Evolutionary conservation across 2,113 vertebrate species (phyloP).

Genomic region (Rhipidura dahli): DNA sequence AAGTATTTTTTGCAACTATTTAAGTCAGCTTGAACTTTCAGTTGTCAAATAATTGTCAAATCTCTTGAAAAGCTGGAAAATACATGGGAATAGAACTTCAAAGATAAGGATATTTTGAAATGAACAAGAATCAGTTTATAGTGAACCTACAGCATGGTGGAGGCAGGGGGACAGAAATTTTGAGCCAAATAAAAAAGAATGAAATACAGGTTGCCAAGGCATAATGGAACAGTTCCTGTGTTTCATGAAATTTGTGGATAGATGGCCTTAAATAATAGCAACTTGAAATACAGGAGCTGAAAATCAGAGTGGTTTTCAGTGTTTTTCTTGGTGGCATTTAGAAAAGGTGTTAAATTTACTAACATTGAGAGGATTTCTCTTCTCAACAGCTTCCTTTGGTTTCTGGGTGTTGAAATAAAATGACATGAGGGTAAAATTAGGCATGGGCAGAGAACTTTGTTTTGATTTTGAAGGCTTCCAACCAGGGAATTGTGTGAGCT

Average conservation of each 20-base stretch:
- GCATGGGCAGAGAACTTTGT: neutral
- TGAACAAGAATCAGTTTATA: neutral
- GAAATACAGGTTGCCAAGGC: neutral
- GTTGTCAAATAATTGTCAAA: neutral
- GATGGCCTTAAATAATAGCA: neutral
- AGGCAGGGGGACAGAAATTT: neutral
- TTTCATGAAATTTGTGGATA: neutral
- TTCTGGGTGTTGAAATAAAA: constrained; percentile 2
- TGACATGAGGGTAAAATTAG: neutral
- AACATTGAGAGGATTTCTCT: neutral
- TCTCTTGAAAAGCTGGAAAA: neutral
- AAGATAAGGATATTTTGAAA: neutral
- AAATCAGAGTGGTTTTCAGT: neutral
- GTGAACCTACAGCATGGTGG: neutral
- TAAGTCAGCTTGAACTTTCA: neutral
- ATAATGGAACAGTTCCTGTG: neutral
- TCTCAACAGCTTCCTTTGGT: neutral
- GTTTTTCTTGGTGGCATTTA: neutral
- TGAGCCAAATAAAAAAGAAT: neutral
- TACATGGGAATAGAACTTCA: neutral
- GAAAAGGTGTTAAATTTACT: neutral
- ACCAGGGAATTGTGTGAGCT: neutral
- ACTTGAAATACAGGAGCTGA: neutral
- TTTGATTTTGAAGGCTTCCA: neutral
- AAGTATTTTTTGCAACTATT: neutral